Evolutionary conservation across 2,797 vertebrate genomes (phyloP).

Genomic region (Scyliorhinus canicula): DNA sequence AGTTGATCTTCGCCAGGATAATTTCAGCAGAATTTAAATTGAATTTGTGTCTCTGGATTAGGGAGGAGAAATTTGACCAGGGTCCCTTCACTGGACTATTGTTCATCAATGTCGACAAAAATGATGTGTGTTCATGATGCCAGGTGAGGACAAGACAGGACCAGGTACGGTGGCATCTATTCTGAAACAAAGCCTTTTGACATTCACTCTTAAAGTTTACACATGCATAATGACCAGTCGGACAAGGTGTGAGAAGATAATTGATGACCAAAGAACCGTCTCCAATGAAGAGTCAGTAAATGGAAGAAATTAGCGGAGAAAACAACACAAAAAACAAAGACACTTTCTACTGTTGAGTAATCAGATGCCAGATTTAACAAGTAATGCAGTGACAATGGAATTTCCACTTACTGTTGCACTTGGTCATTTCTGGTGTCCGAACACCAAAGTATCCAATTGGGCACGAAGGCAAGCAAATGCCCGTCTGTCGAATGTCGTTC

Average conservation of each 20-base stretch:
- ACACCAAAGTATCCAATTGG: slow-evolving; percentile 89
- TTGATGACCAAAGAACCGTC: background rate
- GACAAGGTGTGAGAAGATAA: background rate
- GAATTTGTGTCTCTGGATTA: background rate
- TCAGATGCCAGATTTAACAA: background rate
- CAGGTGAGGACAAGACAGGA: background rate
- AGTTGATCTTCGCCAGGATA: background rate
- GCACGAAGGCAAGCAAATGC: slow-evolving; percentile 88
- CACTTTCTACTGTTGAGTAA: background rate
- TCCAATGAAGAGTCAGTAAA: background rate
- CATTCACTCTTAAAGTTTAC: background rate
- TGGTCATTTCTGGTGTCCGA: slow-evolving; percentile 93
- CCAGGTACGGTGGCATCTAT: background rate
- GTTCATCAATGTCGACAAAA: background rate
- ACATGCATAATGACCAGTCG: background rate
- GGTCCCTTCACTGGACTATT: background rate
- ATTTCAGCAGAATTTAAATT: background rate
- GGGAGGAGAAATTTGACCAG: background rate
- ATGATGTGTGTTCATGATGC: too few species aligned
- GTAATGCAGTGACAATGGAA: background rate
- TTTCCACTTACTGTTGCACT: slow-evolving; percentile 82
- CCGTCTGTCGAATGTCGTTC: slow-evolving; percentile 89
- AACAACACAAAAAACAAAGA: background rate
- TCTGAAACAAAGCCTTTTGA: background rate
- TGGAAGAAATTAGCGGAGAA: background rate